Percentiles rank a stretch among this genome's conserved stretches.
Evolutionary conservation across 2,888 invertebrate species (phyloP).

Genomic region (Protodeltote pygarga): DNA sequence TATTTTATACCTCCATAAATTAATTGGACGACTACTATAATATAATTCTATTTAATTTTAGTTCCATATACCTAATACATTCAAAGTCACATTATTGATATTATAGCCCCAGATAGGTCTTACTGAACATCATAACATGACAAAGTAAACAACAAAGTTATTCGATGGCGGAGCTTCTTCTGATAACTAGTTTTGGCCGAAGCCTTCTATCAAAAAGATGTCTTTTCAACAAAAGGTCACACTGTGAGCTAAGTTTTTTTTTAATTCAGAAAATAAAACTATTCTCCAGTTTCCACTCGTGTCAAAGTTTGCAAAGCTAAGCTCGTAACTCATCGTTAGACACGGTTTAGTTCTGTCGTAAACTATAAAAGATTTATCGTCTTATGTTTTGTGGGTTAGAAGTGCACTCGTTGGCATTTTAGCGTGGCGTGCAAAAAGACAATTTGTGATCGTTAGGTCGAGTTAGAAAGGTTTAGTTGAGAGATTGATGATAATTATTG

Average conservation of each 20-base stretch:
- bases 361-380: slow-evolving; percentile 53
- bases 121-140: no score
- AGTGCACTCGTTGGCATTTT: slow-evolving; percentile 44
- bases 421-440: slow-evolving; percentile 13
- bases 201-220: slow-evolving; percentile 1
- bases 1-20: no score
- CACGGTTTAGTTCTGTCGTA: slow-evolving; percentile 50
- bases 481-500: slow-evolving; percentile 22
- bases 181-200: no score
- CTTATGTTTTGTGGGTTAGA: slow-evolving; percentile 27
- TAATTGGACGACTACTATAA: no score
- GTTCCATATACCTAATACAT: no score
- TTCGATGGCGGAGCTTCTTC: no score
- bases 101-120: no score
- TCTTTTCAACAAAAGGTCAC: slow-evolving; percentile 4
- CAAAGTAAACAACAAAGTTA: no score
- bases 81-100: no score
- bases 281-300: slow-evolving; percentile 25
- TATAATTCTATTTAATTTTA: no score
- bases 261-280: slow-evolving; percentile 24
- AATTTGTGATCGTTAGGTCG: slow-evolving; percentile 5
- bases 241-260: slow-evolving; percentile 10
- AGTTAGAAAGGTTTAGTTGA: neutral
- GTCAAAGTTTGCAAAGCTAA: slow-evolving; percentile 26
- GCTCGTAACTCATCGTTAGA: slow-evolving; percentile 49